Base-by-base conservation (phyloP, 30 jellyfish, hydroid and myxozoan genomes). In the Hydractinia echinata region DNA sequence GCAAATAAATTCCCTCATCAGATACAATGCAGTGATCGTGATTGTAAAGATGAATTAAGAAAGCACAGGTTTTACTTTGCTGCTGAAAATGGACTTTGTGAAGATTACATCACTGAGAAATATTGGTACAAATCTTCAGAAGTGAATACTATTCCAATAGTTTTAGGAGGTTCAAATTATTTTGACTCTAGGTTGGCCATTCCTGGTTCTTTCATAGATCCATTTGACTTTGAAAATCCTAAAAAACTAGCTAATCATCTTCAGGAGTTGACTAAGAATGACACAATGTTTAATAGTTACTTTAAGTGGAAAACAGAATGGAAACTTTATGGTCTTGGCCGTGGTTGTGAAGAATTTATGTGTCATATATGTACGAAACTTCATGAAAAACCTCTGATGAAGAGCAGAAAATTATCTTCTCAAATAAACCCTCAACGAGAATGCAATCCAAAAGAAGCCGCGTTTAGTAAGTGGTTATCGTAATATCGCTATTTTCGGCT, bases 31-130 rank as follows among this genome's bases (percentile, higher is more conserved):
- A 21, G 8, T 8, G 49, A 77, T 6, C 89, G 73, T 10, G 79
- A 56, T 7, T 90, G 97, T 60, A 51, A 64, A 66, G 66, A 83
- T 10, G 71, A 56, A 14, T 44, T 81, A 14, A 66, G 66, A 8
- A 69, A 84, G 50, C 85, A 53, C 67, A 86, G 87, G 76, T 86
- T 93, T 83, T 93, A 93, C 61, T 87, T 93, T 10, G 95, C 99
- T 11, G 85, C 85, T 72, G 99, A 93, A 52, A 93, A 87, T 76
- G 58, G 70, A 10, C 81, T 82, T 56, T 93, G 99, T 78, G 86
- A 84, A 51, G 95, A 87, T 19, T 93, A 93, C 81, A 88, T 93
- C 16, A 93, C 99, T n/a, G 99, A 93, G 55, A 93, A 93, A 64
- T 88, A 87, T 79, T 93, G 96, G 95, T 64, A 76, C 53, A 81